Conservation (phyloP, 2,113 vertebrate species). For the Cebus imitator region DNA sequence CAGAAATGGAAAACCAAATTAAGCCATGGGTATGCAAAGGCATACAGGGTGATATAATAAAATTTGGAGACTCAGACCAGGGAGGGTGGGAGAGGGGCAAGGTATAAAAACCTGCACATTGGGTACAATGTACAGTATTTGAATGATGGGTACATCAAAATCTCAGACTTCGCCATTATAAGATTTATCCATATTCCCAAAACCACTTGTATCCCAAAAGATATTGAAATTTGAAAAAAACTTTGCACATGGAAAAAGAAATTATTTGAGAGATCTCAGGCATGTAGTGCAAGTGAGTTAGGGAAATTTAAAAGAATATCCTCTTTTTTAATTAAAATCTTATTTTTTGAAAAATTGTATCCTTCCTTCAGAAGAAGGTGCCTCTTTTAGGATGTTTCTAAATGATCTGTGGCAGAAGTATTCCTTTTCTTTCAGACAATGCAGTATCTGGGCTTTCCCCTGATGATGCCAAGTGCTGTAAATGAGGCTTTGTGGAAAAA, state of each 20-base stretch:
- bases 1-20: no score
- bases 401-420: neutral
- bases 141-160: no score
- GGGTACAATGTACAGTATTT: no score
- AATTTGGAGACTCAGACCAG: no score
- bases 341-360: neutral
- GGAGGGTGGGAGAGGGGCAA: no score
- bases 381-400: neutral
- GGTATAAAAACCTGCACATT: no score
- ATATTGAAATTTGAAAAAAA: no score
- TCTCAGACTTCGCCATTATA: no score
- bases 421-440: neutral
- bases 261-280: neutral
- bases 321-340: neutral
- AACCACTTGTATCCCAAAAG: no score
- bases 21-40: no score
- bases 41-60: no score
- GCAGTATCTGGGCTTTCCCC: neutral
- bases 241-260: neutral
- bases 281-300: neutral
- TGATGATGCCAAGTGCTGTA: neutral
- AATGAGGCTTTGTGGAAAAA: neutral
- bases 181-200: no score
- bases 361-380: neutral
- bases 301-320: conserved; percentile 19